These are phyloP conservation scores for Amphilophus citrinellus DNA, from an alignment of 2,113 vertebrate species.

Conservation along the genomic window DNA sequence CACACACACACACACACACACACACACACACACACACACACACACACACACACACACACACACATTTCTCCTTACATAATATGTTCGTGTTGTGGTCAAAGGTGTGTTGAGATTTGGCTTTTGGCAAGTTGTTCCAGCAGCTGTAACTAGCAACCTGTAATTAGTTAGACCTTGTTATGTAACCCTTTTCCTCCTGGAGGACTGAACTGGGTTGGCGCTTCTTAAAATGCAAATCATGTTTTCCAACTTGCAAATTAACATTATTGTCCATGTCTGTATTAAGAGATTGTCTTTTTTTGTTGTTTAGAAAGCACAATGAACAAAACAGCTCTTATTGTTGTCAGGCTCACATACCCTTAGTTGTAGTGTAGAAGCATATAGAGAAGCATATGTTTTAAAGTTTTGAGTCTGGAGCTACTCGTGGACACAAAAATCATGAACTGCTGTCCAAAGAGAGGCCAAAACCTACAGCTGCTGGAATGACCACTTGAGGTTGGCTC, in stretches of 20 bases:
- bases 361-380: neutral
- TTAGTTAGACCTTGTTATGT: constrained; percentile 5
- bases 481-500: neutral
- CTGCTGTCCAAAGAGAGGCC: no score
- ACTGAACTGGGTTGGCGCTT: neutral
- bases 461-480: neutral
- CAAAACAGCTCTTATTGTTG: neutral
- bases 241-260: neutral
- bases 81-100: neutral
- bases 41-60: neutral
- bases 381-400: neutral
- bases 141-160: constrained; percentile 22
- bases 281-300: neutral
- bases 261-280: neutral
- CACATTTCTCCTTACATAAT: constrained; percentile 14
- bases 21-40: neutral
- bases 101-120: neutral
- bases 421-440: neutral
- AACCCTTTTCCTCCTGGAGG: neutral
- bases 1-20: no score
- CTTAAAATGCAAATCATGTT: neutral
- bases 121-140: neutral
- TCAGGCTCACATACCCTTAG: neutral
- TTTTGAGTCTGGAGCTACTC: neutral
- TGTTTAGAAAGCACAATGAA: neutral